Evolutionary conservation across 1,140 invertebrate genomes (phyloP).

Genomic region (Nasonia giraulti): DNA sequence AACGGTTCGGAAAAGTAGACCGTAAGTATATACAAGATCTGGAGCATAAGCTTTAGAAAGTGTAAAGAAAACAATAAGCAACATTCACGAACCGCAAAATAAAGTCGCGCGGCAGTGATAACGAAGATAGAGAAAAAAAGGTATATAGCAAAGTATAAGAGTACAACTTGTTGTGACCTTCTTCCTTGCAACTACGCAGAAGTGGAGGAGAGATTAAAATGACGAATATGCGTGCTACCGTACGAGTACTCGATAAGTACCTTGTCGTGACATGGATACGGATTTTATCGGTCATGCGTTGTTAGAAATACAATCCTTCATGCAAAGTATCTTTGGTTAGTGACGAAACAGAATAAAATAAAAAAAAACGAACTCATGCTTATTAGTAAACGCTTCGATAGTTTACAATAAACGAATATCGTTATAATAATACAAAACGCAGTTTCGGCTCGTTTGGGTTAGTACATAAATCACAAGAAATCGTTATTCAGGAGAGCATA

Average conservation of each 20-base stretch:
- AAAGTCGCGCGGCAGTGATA: not conserved
- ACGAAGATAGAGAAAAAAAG: not conserved
- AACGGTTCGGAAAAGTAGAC: not conserved
- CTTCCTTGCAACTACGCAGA: not conserved
- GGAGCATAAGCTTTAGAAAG: not conserved
- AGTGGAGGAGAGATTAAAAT: not conserved
- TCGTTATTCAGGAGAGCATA: not conserved
- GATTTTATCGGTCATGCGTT: conserved; percentile 35
- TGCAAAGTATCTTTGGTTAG: conserved; percentile 29
- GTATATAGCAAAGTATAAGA: not conserved
- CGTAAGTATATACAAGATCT: not conserved
- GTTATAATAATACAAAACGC: not conserved
- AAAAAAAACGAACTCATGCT: conserved; percentile 2
- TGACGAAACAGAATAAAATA: conserved; percentile 2
- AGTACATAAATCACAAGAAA: not conserved
- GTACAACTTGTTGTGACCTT: not conserved
- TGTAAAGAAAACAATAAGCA: not conserved
- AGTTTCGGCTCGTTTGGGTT: not conserved
- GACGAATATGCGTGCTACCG: conserved; percentile 34
- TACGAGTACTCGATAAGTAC: conserved; percentile 19
- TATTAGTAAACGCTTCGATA: not conserved
- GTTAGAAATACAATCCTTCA: conserved; percentile 37
- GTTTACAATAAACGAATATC: not conserved
- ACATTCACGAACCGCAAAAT: not conserved
- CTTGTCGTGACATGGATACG: conserved; percentile 46